Percentiles rank a stretch among this genome's conserved stretches.
phyloP scores from a whole-genome alignment of 2,113 vertebrate genomes.

The Dolichotis patagonum region DNA sequence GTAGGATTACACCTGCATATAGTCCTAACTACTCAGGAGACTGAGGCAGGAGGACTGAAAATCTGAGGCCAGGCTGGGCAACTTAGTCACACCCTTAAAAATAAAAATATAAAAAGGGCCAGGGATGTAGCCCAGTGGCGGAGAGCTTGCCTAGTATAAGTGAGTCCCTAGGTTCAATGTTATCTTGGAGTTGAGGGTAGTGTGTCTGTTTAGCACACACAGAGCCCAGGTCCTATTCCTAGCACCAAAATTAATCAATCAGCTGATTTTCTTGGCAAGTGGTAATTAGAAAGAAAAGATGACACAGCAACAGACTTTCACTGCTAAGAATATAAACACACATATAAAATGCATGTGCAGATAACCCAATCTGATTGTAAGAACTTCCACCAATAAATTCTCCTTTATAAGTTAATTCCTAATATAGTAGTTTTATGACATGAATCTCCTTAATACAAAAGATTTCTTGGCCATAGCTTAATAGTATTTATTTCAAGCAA shows the following conservation, averaged over 20 bases:
- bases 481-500: constrained; percentile 38
- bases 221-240: neutral
- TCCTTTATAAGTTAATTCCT: constrained; percentile 3
- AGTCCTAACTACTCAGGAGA: neutral
- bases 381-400: neutral
- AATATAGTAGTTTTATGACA: constrained; percentile 3
- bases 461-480: constrained; percentile 22
- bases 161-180: neutral
- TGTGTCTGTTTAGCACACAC: neutral
- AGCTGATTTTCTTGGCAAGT: neutral
- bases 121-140: neutral
- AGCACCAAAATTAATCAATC: neutral
- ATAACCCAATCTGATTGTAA: neutral
- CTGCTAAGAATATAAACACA: constrained; percentile 3
- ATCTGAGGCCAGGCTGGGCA: neutral
- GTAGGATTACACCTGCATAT: neutral
- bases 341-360: neutral
- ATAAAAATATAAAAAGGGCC: neutral
- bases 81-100: neutral
- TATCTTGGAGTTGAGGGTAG: neutral
- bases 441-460: constrained; percentile 21
- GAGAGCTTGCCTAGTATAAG: neutral
- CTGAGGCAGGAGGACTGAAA: neutral
- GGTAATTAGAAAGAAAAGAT: neutral
- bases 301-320: neutral